Evolutionary conservation across 2,888 invertebrate genomes (phyloP), one percentile per base, ranked within the genome.

Genomic region (Drosophila fulvimacula): DNA sequence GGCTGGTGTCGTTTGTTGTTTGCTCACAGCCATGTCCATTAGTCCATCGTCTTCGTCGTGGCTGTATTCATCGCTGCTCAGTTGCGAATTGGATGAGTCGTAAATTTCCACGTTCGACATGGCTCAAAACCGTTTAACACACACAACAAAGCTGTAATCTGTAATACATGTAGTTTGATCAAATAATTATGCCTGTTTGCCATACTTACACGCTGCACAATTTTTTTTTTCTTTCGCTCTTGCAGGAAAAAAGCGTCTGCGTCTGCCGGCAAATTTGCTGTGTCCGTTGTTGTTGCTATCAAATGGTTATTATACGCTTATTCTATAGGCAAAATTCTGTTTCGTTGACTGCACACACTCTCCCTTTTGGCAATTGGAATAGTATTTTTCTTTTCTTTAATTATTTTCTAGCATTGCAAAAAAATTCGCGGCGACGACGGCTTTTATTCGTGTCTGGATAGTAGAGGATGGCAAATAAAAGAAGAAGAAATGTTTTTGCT

Each of bases 31-130:
- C 17, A 70, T 74, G 24, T 86, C 79, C 84, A 84, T 84, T 7
- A 84, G n/a, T 0, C 67, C 82, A 58, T 83, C 83, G 56, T 85
- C 83, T 42, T 79, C 87, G 38, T 79, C 83, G 53, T 70, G 73
- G 41, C 81, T 76, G 44, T 86, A 85, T 65, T 86, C 86, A 67
- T 86, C 83, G 68, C 79, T 85, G 56, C 85, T 87, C 27, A 85
- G 52, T 24, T 86, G 90, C 77, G 92, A 87, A 75, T 89, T 86
- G 69, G 82, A 76, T 65, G 80, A 81, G 76, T 82, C 85, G 68
- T 81, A 85, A 27, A 86, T 79, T 66, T 85, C 82, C 53, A 79
- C 71, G 64, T 81, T 76, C 61, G 81, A 52, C 85, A 83, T 85
- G 59, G 36, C 11, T 46, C 4, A 24, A 24, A 36, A 7, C 46